Conservation (phyloP, 2,888 invertebrate genomes). For the Pristionchus exspectatus region DNA sequence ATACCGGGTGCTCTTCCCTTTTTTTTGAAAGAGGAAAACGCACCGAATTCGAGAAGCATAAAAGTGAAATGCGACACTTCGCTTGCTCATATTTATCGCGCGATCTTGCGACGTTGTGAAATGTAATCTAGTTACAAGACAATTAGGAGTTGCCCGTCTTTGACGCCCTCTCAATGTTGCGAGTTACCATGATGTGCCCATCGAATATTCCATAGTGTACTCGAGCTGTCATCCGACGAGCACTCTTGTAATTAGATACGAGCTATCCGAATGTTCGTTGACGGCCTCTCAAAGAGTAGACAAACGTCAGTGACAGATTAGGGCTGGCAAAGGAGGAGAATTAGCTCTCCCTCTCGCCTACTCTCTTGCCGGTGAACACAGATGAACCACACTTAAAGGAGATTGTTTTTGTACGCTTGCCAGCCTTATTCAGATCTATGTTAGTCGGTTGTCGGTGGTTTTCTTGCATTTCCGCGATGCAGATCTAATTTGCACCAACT, state of each 20-base stretch:
- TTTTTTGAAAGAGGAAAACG: no score
- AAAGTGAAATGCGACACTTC: not conserved
- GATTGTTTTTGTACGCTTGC: no score
- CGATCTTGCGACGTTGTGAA: not conserved
- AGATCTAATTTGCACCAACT: not conserved
- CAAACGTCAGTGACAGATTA: not conserved
- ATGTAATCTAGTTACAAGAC: not conserved
- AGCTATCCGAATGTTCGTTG: not conserved
- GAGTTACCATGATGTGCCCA: not conserved
- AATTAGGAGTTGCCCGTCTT: not conserved
- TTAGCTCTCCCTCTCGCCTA: no score
- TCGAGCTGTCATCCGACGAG: not conserved
- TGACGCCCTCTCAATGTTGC: not conserved
- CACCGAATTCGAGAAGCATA: not conserved
- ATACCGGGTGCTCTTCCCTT: no score
- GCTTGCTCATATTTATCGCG: not conserved
- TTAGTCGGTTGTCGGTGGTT: no score
- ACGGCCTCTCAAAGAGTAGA: not conserved
- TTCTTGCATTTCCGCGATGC: not conserved
- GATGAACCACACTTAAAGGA: no score
- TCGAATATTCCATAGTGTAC: not conserved
- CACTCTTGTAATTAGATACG: conserved; percentile 13
- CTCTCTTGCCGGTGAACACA: no score
- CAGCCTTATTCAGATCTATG: no score
- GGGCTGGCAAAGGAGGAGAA: not conserved